Evolutionary conservation across 2,797 vertebrate species (phyloP).

Genomic region (Protosalanx chinensis): DNA sequence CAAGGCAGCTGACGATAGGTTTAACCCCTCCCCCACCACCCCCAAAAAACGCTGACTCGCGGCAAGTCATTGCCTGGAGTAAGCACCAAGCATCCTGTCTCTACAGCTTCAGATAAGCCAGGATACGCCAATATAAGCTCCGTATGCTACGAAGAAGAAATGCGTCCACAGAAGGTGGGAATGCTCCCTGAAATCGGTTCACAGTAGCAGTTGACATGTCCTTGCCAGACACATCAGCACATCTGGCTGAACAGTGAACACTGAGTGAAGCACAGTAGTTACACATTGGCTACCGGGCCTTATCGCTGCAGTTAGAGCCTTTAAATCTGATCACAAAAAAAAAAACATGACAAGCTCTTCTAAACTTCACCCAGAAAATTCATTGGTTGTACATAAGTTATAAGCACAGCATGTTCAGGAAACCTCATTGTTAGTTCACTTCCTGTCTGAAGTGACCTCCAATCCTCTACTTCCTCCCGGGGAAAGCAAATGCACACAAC

Average conservation of each 20-base stretch:
- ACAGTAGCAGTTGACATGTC: background rate
- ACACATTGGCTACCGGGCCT: background rate
- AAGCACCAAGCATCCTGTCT: slow-evolving; percentile 54
- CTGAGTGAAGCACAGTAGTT: background rate
- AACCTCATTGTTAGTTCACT: slow-evolving; percentile 44
- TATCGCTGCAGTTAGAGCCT: background rate
- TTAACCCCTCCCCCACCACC: slow-evolving; percentile 17
- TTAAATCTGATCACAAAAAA: background rate
- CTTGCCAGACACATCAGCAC: background rate
- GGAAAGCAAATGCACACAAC: background rate
- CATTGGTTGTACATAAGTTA: slow-evolving; percentile 1
- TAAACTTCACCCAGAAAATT: background rate
- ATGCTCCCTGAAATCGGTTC: background rate
- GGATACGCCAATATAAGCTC: background rate
- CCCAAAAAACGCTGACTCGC: slow-evolving; percentile 60
- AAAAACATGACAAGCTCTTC: background rate
- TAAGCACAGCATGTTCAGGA: slow-evolving; percentile 38
- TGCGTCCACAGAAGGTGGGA: background rate
- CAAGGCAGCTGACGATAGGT: slow-evolving; percentile 52
- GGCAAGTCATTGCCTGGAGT: slow-evolving; percentile 34
- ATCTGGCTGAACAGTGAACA: background rate
- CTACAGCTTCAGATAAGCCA: slow-evolving; percentile 14
- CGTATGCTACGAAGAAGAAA: background rate
- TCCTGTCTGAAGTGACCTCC: slow-evolving; percentile 30
- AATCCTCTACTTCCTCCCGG: background rate